These are phyloP conservation scores for Drosophila kambysellisi DNA, from an alignment of 2,888 invertebrate species.

Conservation along the genomic window DNA sequence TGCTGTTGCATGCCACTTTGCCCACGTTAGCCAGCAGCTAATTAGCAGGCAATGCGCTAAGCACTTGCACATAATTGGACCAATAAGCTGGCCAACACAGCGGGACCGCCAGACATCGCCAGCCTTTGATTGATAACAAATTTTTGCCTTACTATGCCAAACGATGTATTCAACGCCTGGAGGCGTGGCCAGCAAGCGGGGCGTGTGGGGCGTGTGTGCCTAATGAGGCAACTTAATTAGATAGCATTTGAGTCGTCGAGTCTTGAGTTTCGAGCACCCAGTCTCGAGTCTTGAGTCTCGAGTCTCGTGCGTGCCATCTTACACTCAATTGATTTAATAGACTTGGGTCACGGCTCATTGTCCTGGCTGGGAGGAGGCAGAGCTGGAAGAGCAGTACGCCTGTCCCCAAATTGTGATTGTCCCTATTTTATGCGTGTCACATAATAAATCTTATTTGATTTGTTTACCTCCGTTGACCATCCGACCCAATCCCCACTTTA, in stretches of 20 bases:
- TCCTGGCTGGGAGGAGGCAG: constrained; percentile 7
- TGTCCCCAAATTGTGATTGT: constrained; percentile 34
- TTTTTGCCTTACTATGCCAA: constrained; percentile 32
- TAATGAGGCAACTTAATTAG: constrained; percentile 78
- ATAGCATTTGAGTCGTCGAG: constrained; percentile 45
- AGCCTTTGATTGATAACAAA: constrained; percentile 66
- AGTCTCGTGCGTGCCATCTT: constrained; percentile 69
- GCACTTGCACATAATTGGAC: constrained; percentile 75
- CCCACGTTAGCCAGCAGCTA: constrained; percentile 56
- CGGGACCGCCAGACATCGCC: constrained; percentile 12
- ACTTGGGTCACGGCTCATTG: constrained; percentile 63
- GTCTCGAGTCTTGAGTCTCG: constrained; percentile 11
- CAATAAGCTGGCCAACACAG: constrained; percentile 55
- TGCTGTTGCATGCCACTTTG: constrained; percentile 41
- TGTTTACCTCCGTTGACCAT: constrained; percentile 72
- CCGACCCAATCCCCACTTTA: constrained; percentile 28
- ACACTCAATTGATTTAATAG: constrained; percentile 80
- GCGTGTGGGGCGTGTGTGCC: constrained; percentile 37
- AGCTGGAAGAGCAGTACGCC: neutral
- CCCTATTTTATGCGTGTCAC: constrained; percentile 78
- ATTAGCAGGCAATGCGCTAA: constrained; percentile 75
- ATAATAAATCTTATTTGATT: constrained; percentile 81
- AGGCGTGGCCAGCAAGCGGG: neutral
- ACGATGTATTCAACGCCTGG: constrained; percentile 25
- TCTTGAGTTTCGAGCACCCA: constrained; percentile 7